These are phyloP conservation scores for Drosophila ercepeae DNA, from an alignment of 1,140 invertebrate species.

Conservation along the genomic window DNA sequence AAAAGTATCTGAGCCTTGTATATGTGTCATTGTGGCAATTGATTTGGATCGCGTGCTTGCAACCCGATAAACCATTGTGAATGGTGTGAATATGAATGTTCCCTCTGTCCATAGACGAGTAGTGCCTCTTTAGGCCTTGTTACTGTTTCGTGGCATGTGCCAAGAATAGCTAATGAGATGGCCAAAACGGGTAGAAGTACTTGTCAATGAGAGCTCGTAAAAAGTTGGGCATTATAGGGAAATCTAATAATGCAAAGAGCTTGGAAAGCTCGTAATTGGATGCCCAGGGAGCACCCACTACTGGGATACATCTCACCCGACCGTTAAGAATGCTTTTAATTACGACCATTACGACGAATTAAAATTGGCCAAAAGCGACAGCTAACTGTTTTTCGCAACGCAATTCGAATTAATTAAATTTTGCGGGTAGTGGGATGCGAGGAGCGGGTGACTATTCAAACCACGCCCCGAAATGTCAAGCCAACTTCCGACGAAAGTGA, in stretches of 20 bases:
- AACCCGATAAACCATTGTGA: conserved; percentile 57
- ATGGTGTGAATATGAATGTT: conserved; percentile 49
- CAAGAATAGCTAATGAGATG: conserved; percentile 39
- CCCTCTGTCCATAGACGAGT: not conserved
- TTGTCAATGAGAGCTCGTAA: conserved; percentile 8
- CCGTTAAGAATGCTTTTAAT: conserved; percentile 31
- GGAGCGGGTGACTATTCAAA: not conserved
- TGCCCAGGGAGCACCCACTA: not conserved
- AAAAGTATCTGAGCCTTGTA: conserved; percentile 33
- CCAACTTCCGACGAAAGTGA: conserved; percentile 18
- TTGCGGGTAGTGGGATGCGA: conserved; percentile 9
- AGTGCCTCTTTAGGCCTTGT: conserved; percentile 28
- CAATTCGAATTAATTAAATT: conserved; percentile 37
- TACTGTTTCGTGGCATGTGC: conserved; percentile 49
- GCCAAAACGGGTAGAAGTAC: conserved; percentile 23
- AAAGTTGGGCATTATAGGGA: not conserved
- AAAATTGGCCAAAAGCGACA: conserved; percentile 35
- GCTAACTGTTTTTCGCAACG: conserved; percentile 41
- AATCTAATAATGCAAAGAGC: conserved; percentile 8
- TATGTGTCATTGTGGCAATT: conserved; percentile 79
- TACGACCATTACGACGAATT: conserved; percentile 22
- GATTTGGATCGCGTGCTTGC: conserved; percentile 71
- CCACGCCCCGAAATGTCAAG: conserved; percentile 25
- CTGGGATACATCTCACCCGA: conserved; percentile 1
- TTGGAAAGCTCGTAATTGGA: no score